phyloP scores from a whole-genome alignment of 2,113 vertebrate genomes.

The Odontesthes bonariensis region DNA sequence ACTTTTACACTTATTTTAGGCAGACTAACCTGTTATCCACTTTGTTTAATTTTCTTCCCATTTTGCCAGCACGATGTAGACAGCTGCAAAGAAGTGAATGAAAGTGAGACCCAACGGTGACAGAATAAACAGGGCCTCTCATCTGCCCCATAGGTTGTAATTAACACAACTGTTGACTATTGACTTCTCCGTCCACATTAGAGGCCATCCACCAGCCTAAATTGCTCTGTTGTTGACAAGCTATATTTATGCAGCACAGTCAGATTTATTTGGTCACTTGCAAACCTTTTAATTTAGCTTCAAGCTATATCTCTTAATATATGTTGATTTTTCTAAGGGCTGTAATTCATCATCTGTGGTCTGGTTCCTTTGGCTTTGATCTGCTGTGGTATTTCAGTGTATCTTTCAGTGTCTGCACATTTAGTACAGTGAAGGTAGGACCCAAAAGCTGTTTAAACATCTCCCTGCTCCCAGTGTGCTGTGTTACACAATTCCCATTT shows the following conservation, averaged over 20 bases:
- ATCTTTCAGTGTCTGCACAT: slow-evolving; percentile 54
- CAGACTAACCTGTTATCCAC: slow-evolving; percentile 2
- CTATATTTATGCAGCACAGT: slow-evolving; percentile 49
- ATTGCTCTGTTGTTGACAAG: slow-evolving; percentile 46
- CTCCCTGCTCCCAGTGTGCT: slow-evolving; percentile 10
- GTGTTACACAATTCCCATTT: slow-evolving; percentile 19
- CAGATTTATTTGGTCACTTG: slow-evolving; percentile 44
- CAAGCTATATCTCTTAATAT: slow-evolving; percentile 40
- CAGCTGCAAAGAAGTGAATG: slow-evolving; percentile 17
- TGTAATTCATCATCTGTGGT: slow-evolving; percentile 66
- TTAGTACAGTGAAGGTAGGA: slow-evolving; percentile 35
- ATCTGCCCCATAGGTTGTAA: slow-evolving; percentile 36
- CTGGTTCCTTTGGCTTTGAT: slow-evolving; percentile 31
- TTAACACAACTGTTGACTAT: slow-evolving; percentile 59
- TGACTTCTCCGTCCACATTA: slow-evolving; percentile 60
- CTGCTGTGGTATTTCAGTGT: slow-evolving; percentile 39
- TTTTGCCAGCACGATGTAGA: slow-evolving; percentile 5
- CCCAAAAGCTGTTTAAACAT: slow-evolving; percentile 41
- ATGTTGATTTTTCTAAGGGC: slow-evolving; percentile 31
- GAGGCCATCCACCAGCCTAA: slow-evolving; percentile 32
- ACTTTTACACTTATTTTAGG: too few relatives aligned
- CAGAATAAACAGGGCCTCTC: slow-evolving; percentile 33
- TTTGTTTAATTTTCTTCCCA: neutral
- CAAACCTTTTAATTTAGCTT: slow-evolving; percentile 68
- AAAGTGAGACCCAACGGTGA: slow-evolving; percentile 45